Conservation (phyloP, 2,888 invertebrate species). For the Harmothoe impar region DNA sequence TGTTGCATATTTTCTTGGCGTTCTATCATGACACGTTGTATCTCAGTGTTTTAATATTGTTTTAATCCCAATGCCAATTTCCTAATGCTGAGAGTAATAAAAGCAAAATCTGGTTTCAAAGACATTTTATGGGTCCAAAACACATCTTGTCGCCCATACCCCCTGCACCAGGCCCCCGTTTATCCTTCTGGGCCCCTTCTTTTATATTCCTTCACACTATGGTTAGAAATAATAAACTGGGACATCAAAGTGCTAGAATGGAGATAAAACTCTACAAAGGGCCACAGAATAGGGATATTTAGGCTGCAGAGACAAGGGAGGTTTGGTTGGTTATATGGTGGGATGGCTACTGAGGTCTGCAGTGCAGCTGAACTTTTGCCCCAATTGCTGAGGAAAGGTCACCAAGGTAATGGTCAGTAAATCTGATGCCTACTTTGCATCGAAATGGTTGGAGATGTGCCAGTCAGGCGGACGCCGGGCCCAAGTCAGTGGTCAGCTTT, state of each 20-base stretch:
- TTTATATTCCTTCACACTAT: neutral
- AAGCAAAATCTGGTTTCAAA: too few relatives aligned
- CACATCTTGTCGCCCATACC: neutral
- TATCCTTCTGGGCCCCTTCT: neutral
- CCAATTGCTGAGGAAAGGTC: conserved; percentile 1
- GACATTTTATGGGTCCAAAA: neutral
- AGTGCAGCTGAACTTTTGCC: conserved; percentile 28
- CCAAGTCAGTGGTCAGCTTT: neutral
- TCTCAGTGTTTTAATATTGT: too few relatives aligned
- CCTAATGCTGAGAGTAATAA: too few relatives aligned
- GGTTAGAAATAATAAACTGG: neutral
- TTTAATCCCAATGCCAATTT: neutral
- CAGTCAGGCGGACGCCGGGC: neutral
- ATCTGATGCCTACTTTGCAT: conserved; percentile 23
- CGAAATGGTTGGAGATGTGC: neutral
- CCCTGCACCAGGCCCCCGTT: neutral
- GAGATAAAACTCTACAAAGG: conserved; percentile 1
- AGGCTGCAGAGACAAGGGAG: neutral
- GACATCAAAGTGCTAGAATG: neutral
- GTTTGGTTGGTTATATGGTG: neutral
- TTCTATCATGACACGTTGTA: too few relatives aligned
- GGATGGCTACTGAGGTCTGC: neutral
- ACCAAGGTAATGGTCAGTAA: conserved; percentile 24
- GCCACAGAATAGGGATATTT: neutral
- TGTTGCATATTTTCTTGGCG: too few relatives aligned